A percentile compares a stretch with the other conserved stretches of the same genome.
Conservation (phyloP, 2,888 invertebrate species). For the Volucella inflata region DNA sequence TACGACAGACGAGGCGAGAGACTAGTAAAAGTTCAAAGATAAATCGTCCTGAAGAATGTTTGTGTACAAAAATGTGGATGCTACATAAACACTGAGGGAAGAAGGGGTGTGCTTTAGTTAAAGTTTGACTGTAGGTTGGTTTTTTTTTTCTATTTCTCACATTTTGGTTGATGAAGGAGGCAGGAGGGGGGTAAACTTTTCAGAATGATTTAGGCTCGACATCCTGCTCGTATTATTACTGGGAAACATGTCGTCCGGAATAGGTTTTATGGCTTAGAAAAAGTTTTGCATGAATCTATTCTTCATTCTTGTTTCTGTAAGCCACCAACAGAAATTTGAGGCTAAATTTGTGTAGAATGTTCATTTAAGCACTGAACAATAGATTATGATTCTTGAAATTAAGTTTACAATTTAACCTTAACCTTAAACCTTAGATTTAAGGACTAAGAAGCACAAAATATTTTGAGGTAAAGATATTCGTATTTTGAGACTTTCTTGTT, state of each 20-base stretch:
- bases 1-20: slow-evolving; percentile 33
- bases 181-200: slow-evolving; percentile 20
- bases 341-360: neutral
- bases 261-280: slow-evolving; percentile 42
- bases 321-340: neutral
- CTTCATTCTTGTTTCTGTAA: neutral
- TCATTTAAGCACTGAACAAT: no score
- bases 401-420: no score
- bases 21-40: slow-evolving; percentile 60
- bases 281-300: neutral
- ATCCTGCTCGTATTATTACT: slow-evolving; percentile 43
- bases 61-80: slow-evolving; percentile 27
- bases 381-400: no score
- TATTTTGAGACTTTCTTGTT: no score
- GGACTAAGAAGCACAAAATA: no score
- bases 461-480: no score
- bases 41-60: slow-evolving; percentile 60
- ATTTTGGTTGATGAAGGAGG: no score
- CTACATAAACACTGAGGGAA: slow-evolving; percentile 3
- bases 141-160: neutral
- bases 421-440: no score
- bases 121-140: slow-evolving; percentile 22
- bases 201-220: slow-evolving; percentile 59
- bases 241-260: slow-evolving; percentile 25
- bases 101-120: slow-evolving; percentile 31